Evolutionary conservation across 2,113 vertebrate genomes (phyloP).

Genomic region (Lamprotornis superbus): DNA sequence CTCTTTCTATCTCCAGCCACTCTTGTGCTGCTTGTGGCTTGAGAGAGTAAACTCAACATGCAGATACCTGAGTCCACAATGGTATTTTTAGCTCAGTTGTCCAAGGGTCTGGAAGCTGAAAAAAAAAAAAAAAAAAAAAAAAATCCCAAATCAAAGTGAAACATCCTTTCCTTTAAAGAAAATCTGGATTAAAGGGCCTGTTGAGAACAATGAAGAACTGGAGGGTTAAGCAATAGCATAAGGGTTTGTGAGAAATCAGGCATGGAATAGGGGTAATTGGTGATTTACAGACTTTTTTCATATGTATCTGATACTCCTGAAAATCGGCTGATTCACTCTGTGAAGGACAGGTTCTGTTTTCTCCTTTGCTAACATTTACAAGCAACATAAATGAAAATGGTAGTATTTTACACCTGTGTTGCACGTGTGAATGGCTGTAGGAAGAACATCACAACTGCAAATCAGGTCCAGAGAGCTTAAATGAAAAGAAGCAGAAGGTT

Average conservation of each 20-base stretch:
- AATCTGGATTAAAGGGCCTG: background rate
- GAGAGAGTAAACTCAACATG: background rate
- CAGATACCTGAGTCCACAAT: background rate
- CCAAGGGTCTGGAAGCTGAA: background rate
- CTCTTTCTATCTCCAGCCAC: background rate
- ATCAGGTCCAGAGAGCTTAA: constrained; percentile 33
- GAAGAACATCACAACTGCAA: constrained; percentile 24
- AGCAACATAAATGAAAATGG: constrained; percentile 34
- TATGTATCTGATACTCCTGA: background rate
- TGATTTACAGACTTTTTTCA: constrained; percentile 4
- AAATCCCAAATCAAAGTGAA: background rate
- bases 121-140: background rate
- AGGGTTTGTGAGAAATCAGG: background rate
- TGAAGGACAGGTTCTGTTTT: constrained; percentile 36
- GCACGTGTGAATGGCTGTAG: background rate
- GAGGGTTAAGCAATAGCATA: constrained; percentile 7
- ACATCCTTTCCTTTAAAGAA: background rate
- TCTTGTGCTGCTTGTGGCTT: background rate
- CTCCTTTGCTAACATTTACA: constrained; percentile 49
- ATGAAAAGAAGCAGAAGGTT: constrained; percentile 28
- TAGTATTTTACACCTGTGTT: constrained; percentile 48
- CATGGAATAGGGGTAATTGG: background rate
- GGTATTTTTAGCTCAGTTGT: background rate
- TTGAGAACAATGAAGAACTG: background rate
- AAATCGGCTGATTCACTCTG: constrained; percentile 23